These are phyloP conservation scores for Biston stratarius DNA, from an alignment of 2,888 invertebrate species.

Conservation along the genomic window DNA sequence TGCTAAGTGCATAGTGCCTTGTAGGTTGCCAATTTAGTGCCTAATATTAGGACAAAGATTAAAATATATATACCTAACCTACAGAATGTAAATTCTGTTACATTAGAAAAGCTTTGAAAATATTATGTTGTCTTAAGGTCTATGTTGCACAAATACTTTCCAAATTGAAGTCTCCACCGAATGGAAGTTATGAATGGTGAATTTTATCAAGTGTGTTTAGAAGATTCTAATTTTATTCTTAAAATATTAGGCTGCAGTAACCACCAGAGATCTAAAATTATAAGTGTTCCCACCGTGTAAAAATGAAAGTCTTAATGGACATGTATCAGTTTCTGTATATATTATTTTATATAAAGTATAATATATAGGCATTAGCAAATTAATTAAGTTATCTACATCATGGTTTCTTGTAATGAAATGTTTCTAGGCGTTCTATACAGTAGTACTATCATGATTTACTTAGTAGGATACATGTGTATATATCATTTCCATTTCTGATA, in stretches of 20 bases:
- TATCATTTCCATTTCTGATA: slow-evolving; percentile 48
- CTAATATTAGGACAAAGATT: slow-evolving; percentile 74
- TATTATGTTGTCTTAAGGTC: slow-evolving; percentile 12
- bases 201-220: slow-evolving; percentile 17
- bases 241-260: slow-evolving; percentile 61
- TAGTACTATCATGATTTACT: slow-evolving; percentile 27
- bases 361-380: slow-evolving; percentile 56
- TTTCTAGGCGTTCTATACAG: slow-evolving; percentile 31
- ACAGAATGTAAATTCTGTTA: slow-evolving; percentile 31
- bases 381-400: slow-evolving; percentile 42
- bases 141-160: slow-evolving; percentile 31
- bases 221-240: slow-evolving; percentile 33
- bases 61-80: slow-evolving; percentile 53
- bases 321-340: slow-evolving; percentile 69
- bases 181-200: slow-evolving; percentile 22
- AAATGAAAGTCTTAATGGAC: slow-evolving; percentile 75
- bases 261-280: slow-evolving; percentile 78
- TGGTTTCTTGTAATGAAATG: slow-evolving; percentile 30
- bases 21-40: slow-evolving; percentile 88
- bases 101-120: slow-evolving; percentile 18
- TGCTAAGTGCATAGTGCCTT: slow-evolving; percentile 87
- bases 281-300: slow-evolving; percentile 83
- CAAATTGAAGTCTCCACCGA: slow-evolving; percentile 34
- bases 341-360: slow-evolving; percentile 59
- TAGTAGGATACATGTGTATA: slow-evolving; percentile 44